Evolutionary conservation across 2,888 invertebrate species (phyloP).

Genomic region (Epinotia bilunana): DNA sequence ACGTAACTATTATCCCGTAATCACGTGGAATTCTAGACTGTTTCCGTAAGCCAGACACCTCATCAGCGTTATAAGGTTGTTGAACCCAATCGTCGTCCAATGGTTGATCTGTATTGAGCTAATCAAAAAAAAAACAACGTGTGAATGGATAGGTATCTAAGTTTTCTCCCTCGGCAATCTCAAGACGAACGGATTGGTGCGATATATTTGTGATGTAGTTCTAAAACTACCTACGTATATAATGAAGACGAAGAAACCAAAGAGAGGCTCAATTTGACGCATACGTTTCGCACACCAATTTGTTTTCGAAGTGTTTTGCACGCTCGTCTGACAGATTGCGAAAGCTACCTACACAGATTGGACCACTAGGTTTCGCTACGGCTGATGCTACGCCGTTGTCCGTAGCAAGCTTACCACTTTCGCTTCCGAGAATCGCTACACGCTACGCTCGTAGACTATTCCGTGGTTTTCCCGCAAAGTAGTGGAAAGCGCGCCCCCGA

Average conservation of each 20-base stretch:
- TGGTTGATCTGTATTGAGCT: constrained; percentile 12
- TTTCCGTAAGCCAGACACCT: constrained; percentile 25
- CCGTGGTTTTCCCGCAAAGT: too few species aligned
- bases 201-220: not conserved
- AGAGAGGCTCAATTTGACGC: not conserved
- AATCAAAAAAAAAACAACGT: constrained; percentile 12
- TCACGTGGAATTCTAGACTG: constrained; percentile 19
- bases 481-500: too few species aligned
- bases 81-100: constrained; percentile 13
- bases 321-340: too few species aligned
- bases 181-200: not conserved
- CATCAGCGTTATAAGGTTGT: constrained; percentile 23
- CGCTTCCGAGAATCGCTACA: too few species aligned
- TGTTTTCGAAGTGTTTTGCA: too few species aligned
- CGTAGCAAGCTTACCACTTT: too few species aligned
- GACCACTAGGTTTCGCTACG: too few species aligned
- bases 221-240: not conserved
- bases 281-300: not conserved
- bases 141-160: not conserved
- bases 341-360: too few species aligned
- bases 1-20: not conserved
- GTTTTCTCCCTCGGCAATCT: constrained; percentile 1
- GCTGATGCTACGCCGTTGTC: too few species aligned
- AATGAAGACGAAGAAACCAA: not conserved
- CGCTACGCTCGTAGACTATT: too few species aligned